Evolutionary conservation across 2,888 invertebrate species (phyloP), one percentile per base, ranked within the genome.

Genomic region (Balanococcus diminutus): DNA sequence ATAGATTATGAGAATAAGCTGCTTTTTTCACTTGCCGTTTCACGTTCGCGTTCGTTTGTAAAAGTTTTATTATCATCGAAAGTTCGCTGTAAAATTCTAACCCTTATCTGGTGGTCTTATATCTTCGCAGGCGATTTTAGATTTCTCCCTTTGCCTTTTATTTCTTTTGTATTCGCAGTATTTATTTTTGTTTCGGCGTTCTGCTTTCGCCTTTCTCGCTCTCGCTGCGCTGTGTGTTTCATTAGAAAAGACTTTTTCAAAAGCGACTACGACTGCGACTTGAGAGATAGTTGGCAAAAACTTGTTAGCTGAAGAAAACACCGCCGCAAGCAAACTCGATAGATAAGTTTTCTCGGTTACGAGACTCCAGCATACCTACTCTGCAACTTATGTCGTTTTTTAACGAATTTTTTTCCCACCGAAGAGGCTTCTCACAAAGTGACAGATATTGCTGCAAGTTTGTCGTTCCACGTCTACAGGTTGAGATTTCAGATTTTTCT

Each of bases 61-160:
- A 79, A 79, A 79, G 75, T 79, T 79, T 79, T 79, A 79, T 79
- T 79, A 79, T 79, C 28, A 79, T 79, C 75, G 28, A 79, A 79
- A 79, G 75, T 79, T 79, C 75, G 14, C 36, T n/a, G n/a, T n/a
- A 79, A 36, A 36, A 79, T 79, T 79, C 75, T 79, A 79, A 79
- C 75, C 75, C 75, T 79, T 79, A 36, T 79, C 75, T 79, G 32
- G 36, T 56, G 56, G 75, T 79, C 75, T 79, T 79, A 79, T 79
- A 36, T 79, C 75, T 36, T 79, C 36, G n/a, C 75, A 36, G 75
- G 75, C 75, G 75, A 79, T 79, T 79, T 79, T 36, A 32, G 36
- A 36, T 32, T 79, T 79, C 36, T 19, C 36, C 75, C 28, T 79
- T 79, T n/a, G 28, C 19, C 19, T 36, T 79, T 32, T 79, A 79